A percentile compares a stretch with the other conserved stretches of the same genome.
Conservation (phyloP, 2,113 vertebrate genomes). For the Aspidoscelis tigris region DNA sequence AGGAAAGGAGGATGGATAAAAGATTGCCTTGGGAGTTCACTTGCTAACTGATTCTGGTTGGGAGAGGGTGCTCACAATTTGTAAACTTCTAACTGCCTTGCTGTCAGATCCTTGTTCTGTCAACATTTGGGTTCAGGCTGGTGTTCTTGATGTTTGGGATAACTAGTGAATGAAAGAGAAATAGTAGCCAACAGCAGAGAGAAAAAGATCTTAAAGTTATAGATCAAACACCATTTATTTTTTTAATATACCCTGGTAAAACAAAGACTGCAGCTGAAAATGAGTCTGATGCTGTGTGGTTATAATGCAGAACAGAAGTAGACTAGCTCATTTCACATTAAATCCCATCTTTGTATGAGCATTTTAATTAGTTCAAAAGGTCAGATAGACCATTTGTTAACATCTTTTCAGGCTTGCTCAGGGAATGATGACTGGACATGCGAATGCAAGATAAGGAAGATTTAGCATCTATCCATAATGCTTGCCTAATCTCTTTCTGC, state of each 20-base stretch:
- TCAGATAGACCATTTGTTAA: neutral
- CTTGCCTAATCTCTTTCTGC: neutral
- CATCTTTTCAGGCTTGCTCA: neutral
- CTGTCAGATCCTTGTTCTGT: too few species aligned
- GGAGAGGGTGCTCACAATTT: too few species aligned
- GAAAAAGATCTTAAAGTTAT: neutral
- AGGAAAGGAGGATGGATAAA: too few species aligned
- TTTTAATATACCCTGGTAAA: neutral
- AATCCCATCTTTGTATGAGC: neutral
- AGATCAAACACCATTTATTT: neutral
- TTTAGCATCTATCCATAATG: neutral
- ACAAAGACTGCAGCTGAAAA: neutral
- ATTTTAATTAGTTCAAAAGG: conserved; percentile 12
- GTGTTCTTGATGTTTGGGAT: too few species aligned
- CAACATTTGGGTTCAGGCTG: too few species aligned
- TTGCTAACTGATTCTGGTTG: too few species aligned
- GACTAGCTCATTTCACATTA: neutral
- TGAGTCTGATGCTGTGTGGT: neutral
- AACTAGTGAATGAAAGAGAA: too few species aligned
- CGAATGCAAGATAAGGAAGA: neutral
- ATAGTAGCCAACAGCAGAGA: neutral
- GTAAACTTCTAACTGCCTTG: too few species aligned
- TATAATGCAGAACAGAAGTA: neutral
- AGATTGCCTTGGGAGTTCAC: too few species aligned
- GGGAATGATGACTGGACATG: neutral